Conservation (phyloP, 2,888 invertebrate species). For the Drosophila percnosoma region DNA sequence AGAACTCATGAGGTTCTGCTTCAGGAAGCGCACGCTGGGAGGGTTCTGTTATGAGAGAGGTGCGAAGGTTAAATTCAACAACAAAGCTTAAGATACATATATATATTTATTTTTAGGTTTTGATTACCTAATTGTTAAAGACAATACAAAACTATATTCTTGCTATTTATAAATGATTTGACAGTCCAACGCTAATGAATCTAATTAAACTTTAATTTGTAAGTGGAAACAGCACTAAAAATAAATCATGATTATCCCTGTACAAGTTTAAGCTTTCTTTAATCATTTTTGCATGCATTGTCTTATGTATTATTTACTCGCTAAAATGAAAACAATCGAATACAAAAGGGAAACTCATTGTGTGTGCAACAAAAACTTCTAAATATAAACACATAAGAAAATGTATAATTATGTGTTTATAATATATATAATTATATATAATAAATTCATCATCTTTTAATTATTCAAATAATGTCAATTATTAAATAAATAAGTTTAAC, state of each 20-base stretch:
- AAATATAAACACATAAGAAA: background rate
- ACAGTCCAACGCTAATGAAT: background rate
- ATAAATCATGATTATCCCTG: no score
- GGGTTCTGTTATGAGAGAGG: background rate
- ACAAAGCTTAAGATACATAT: background rate
- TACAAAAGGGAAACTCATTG: background rate
- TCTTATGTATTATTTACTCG: background rate
- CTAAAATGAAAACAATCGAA: background rate
- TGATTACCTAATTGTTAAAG: background rate
- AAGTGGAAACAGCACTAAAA: background rate
- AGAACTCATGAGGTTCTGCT: constrained; percentile 6
- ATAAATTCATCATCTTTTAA: background rate
- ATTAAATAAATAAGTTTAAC: background rate
- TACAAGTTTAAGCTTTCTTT: background rate
- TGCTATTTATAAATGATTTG: background rate
- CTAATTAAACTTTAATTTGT: background rate
- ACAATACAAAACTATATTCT: background rate
- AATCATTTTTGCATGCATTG: background rate
- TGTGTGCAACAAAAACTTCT: background rate
- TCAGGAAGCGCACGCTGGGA: background rate
- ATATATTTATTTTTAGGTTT: background rate
- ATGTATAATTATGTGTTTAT: background rate
- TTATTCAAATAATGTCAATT: background rate
- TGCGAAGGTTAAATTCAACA: background rate
- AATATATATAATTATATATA: no score